Conservation (phyloP, 2,888 invertebrate species). For the Catotricha subobsoleta region DNA sequence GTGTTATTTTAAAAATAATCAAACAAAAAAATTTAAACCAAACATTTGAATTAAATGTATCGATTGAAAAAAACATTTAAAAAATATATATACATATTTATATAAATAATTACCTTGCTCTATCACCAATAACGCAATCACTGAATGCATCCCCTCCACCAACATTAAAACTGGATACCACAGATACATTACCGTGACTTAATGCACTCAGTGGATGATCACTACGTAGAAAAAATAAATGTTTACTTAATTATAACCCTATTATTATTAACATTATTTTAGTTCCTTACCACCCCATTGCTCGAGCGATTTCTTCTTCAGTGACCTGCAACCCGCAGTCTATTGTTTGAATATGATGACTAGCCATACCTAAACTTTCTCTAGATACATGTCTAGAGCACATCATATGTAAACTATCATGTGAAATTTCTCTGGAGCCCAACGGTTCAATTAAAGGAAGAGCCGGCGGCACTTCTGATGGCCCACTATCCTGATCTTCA, state of each 20-base stretch:
- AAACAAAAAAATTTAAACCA: not conserved
- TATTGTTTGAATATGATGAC: conserved; percentile 69
- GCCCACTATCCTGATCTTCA: conserved; percentile 63
- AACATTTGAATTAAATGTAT: not conserved
- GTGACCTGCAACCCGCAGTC: conserved; percentile 80
- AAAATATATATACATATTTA: not conserved
- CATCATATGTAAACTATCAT: conserved; percentile 54
- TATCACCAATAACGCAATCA: conserved; percentile 28
- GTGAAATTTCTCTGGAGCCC: conserved; percentile 63
- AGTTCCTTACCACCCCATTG: conserved; percentile 46
- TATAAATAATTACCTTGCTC: conserved; percentile 22
- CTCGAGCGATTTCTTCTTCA: conserved; percentile 79
- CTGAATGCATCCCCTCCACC: conserved; percentile 27
- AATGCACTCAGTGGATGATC: conserved; percentile 76
- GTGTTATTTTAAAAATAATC: not conserved
- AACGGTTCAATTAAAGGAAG: conserved; percentile 60
- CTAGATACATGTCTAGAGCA: conserved; percentile 35
- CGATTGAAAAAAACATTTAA: not conserved
- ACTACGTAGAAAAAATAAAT: conserved; percentile 21
- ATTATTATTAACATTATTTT: not conserved
- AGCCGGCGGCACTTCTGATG: conserved; percentile 66
- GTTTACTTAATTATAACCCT: conserved; percentile 36
- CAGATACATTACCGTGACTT: conserved; percentile 79
- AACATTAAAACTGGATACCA: conserved; percentile 63
- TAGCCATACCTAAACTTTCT: conserved; percentile 47